Conservation (phyloP, 2,888 invertebrate genomes). For the Leptopilina drosophilae region DNA sequence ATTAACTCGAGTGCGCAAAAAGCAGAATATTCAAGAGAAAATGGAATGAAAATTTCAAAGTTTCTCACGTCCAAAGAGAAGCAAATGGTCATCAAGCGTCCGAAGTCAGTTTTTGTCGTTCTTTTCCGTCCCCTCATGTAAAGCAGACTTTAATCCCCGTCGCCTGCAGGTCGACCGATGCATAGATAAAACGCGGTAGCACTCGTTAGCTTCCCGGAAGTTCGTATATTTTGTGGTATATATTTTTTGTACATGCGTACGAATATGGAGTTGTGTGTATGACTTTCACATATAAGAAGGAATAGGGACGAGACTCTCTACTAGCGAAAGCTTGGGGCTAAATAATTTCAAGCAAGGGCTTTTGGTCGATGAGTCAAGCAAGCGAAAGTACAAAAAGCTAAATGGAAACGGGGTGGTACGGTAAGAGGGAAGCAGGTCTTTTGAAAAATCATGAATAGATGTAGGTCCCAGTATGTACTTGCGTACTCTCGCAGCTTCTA, state of each 20-base stretch:
- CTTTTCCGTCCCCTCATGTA: slow-evolving; percentile 34
- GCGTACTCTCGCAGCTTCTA: slow-evolving; percentile 58
- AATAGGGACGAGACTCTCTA: slow-evolving; percentile 34
- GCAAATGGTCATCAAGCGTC: no score
- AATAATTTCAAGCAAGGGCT: slow-evolving; percentile 43
- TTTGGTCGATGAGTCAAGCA: slow-evolving; percentile 40
- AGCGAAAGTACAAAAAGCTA: slow-evolving; percentile 30
- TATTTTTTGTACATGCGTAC: neutral
- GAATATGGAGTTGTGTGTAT: neutral
- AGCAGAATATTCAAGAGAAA: neutral
- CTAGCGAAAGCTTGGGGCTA: slow-evolving; percentile 35
- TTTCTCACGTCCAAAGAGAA: neutral
- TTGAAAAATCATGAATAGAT: slow-evolving; percentile 67
- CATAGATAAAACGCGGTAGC: slow-evolving; percentile 34
- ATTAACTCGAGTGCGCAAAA: neutral
- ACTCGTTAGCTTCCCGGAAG: slow-evolving; percentile 38
- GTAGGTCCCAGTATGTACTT: slow-evolving; percentile 55
- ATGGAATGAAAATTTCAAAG: slow-evolving; percentile 8
- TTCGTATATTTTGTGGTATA: slow-evolving; percentile 28
- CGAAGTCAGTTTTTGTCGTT: slow-evolving; percentile 30
- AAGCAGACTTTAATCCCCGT: slow-evolving; percentile 39
- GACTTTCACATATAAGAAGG: slow-evolving; percentile 5
- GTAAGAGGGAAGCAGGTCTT: slow-evolving; percentile 56
- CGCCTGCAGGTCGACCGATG: slow-evolving; percentile 39
- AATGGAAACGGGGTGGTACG: slow-evolving; percentile 27